These are phyloP conservation scores for Aphelenchoides besseyi DNA, from an alignment of 1,140 invertebrate species.

Conservation along the genomic window DNA sequence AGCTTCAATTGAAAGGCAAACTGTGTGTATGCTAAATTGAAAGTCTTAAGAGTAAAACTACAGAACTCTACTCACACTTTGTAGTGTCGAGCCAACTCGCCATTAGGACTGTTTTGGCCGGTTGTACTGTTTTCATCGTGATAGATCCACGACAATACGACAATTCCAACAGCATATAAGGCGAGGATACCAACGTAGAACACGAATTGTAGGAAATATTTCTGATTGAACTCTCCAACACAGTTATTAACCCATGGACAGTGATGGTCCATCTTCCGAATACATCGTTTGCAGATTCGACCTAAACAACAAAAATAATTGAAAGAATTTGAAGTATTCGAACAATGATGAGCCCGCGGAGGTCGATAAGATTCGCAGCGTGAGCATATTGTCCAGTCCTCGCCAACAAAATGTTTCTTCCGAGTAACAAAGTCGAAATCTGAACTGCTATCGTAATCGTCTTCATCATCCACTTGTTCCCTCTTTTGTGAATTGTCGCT, in stretches of 20 bases:
- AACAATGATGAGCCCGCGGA: conserved; percentile 82
- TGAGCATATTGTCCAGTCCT: conserved; percentile 79
- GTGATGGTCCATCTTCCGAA: conserved; percentile 84
- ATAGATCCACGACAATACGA: conserved; percentile 50
- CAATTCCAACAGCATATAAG: conserved; percentile 51
- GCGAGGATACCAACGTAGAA: conserved; percentile 68
- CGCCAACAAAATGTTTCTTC: conserved; percentile 63
- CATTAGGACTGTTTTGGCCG: conserved; percentile 73
- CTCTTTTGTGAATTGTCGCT: background rate
- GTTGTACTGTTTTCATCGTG: conserved; percentile 63
- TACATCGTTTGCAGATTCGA: conserved; percentile 80
- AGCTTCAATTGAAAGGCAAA: conserved; percentile 78
- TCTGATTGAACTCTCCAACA: conserved; percentile 87
- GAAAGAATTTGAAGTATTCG: too few relatives aligned
- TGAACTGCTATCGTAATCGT: conserved; percentile 32
- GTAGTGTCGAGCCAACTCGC: conserved; percentile 68
- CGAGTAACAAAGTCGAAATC: conserved; percentile 16
- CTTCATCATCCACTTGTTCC: conserved; percentile 19
- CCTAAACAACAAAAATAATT: too few relatives aligned
- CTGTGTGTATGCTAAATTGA: conserved; percentile 81
- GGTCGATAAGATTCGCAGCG: conserved; percentile 80
- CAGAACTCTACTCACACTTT: too few relatives aligned
- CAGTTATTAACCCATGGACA: conserved; percentile 87
- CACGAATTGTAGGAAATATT: conserved; percentile 87
- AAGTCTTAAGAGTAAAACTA: too few relatives aligned